A percentile compares a stretch with the other conserved stretches of the same genome.
These are phyloP conservation scores for Drosophila formosana DNA, from an alignment of 2,888 invertebrate species.

Conservation along the genomic window DNA sequence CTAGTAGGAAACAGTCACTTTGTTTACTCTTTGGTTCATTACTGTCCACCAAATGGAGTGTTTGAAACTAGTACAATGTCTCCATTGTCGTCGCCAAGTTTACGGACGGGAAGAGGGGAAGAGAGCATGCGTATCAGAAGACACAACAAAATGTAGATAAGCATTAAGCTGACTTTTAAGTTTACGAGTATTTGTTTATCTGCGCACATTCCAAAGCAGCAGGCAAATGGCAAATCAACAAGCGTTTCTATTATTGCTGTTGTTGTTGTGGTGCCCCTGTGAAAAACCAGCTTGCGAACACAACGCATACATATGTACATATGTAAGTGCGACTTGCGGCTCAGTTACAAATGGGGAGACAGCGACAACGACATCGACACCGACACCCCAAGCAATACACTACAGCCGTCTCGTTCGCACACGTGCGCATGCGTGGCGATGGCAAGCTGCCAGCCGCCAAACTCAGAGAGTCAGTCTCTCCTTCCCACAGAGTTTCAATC, in stretches of 20 bases:
- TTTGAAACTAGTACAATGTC: no score
- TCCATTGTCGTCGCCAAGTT: no score
- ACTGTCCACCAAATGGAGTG: no score
- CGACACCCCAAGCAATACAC: slow-evolving; percentile 64
- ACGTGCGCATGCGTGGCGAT: slow-evolving; percentile 69
- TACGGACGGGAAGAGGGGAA: no score
- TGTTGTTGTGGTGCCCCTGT: slow-evolving; percentile 46
- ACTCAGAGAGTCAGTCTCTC: slow-evolving; percentile 35
- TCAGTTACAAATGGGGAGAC: slow-evolving; percentile 67
- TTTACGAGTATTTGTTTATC: slow-evolving; percentile 59
- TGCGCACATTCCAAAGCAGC: slow-evolving; percentile 56
- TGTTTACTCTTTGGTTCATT: no score
- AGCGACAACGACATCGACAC: slow-evolving; percentile 72
- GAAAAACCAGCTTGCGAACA: slow-evolving; percentile 62
- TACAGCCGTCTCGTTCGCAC: slow-evolving; percentile 60
- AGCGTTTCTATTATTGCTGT: slow-evolving; percentile 53
- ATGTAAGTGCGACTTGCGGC: slow-evolving; percentile 56
- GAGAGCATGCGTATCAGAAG: slow-evolving; percentile 10
- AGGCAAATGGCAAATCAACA: slow-evolving; percentile 70
- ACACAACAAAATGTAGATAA: slow-evolving; percentile 62
- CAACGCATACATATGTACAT: background rate
- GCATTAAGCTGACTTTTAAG: slow-evolving; percentile 22
- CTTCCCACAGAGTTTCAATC: slow-evolving; percentile 8
- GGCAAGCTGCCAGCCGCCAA: slow-evolving; percentile 52
- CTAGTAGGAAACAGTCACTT: no score